phyloP scores from a whole-genome alignment of 1,140 invertebrate species.

The Probaryconus sp. region DNA sequence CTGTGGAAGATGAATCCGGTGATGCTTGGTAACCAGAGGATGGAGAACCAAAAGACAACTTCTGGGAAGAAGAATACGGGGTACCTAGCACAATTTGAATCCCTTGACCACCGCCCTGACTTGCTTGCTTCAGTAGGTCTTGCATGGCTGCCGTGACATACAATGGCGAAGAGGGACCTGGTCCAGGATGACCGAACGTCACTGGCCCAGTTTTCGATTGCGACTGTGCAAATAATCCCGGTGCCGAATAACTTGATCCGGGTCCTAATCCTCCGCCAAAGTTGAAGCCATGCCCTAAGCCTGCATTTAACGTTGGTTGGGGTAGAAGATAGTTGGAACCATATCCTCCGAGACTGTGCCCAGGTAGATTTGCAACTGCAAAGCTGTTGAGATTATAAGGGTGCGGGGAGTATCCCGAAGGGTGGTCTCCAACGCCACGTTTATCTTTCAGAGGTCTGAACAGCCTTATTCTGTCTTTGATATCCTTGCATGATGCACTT shows the following conservation, averaged over 20 bases:
- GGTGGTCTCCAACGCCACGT: conserved; percentile 68
- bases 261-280: conserved; percentile 51
- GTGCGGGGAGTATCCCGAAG: conserved; percentile 51
- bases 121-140: conserved; percentile 36
- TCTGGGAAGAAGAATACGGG: conserved; percentile 5
- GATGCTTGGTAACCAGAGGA: conserved; percentile 16
- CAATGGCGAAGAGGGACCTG: conserved; percentile 19
- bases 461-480: conserved; percentile 47
- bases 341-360: conserved; percentile 61
- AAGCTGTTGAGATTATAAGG: conserved; percentile 52
- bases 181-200: conserved; percentile 63
- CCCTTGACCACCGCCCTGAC: conserved; percentile 26
- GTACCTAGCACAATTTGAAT: conserved; percentile 37
- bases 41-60: conserved; percentile 30
- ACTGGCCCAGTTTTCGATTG: conserved; percentile 72
- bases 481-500: conserved; percentile 51
- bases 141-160: conserved; percentile 48
- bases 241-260: conserved; percentile 32
- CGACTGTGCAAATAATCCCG: conserved; percentile 47
- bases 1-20: conserved; percentile 58
- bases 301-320: conserved; percentile 21
- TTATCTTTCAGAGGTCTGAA: conserved; percentile 68
- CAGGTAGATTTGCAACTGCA: conserved; percentile 31
- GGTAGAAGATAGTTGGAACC: conserved; percentile 35
- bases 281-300: conserved; percentile 59